Conservation (phyloP, 2,888 invertebrate species). For the Agrilus biguttatus region DNA sequence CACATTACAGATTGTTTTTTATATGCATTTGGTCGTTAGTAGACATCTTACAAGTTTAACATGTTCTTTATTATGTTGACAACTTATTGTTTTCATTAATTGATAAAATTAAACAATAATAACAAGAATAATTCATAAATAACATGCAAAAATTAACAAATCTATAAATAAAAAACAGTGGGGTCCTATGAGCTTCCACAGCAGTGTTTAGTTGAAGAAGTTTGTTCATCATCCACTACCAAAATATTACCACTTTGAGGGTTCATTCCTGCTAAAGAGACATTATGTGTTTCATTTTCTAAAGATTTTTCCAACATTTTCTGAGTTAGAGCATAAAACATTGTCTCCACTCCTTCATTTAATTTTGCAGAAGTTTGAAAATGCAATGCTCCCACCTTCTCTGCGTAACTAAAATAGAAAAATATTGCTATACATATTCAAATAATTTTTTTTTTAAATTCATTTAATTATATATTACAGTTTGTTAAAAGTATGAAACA, state of each 20-base stretch:
- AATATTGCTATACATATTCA: background rate
- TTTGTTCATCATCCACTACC: conserved; percentile 26
- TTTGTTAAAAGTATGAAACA: background rate
- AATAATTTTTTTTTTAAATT: no score
- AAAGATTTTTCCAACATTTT: conserved; percentile 46
- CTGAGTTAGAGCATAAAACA: conserved; percentile 72
- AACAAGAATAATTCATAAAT: background rate
- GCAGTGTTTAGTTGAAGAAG: conserved; percentile 17
- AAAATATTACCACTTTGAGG: conserved; percentile 26
- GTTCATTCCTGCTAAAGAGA: conserved; percentile 21
- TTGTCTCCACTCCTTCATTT: conserved; percentile 81
- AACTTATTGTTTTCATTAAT: background rate
- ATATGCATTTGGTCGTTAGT: no score
- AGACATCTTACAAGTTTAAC: no score
- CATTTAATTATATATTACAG: background rate
- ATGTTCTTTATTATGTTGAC: conserved; percentile 1
- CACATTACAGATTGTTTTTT: no score
- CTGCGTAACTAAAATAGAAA: conserved; percentile 57
- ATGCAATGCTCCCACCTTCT: conserved; percentile 82
- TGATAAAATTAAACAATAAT: background rate
- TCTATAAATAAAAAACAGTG: background rate
- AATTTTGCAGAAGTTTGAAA: conserved; percentile 88
- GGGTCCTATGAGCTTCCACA: conserved; percentile 18
- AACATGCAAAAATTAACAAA: background rate
- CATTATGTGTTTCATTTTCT: conserved; percentile 21